Percentiles rank a stretch among this genome's conserved stretches.
Conservation (phyloP, 1,140 invertebrate species). For the Melipona quadrifasciata region DNA sequence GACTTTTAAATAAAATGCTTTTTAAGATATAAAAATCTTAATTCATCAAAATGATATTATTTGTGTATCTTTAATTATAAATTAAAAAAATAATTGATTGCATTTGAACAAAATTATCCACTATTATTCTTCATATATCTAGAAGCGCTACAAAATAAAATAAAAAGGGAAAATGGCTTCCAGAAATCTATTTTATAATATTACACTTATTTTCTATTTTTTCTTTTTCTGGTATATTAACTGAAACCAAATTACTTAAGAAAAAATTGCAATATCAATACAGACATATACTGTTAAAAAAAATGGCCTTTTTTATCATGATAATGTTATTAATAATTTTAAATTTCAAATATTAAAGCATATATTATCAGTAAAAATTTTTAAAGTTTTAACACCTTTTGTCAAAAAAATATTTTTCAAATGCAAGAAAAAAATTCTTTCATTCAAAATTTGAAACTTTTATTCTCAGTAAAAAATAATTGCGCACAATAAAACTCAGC, state of each 20-base stretch:
- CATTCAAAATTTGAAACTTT: neutral
- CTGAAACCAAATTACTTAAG: neutral
- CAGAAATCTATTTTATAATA: conserved; percentile 21
- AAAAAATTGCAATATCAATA: neutral
- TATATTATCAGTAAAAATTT: neutral
- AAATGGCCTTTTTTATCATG: neutral
- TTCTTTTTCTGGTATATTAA: neutral
- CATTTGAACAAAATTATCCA: neutral
- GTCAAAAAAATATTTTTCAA: neutral
- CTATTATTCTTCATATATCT: neutral
- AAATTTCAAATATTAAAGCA: neutral
- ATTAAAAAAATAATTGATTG: neutral
- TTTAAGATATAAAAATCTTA: neutral
- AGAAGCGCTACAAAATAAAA: conserved; percentile 24
- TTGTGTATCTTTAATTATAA: neutral
- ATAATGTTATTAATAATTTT: neutral
- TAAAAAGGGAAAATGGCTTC: conserved; percentile 49
- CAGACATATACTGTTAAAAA: too few species aligned
- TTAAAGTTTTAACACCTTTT: neutral
- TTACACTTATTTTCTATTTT: neutral
- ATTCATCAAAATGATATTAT: neutral
- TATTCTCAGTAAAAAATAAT: neutral
- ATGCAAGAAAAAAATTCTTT: neutral
- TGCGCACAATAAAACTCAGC: neutral
- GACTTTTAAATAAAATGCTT: neutral